Evolutionary conservation across 2,888 invertebrate species (phyloP).

Genomic region (Lomographa bimaculata): DNA sequence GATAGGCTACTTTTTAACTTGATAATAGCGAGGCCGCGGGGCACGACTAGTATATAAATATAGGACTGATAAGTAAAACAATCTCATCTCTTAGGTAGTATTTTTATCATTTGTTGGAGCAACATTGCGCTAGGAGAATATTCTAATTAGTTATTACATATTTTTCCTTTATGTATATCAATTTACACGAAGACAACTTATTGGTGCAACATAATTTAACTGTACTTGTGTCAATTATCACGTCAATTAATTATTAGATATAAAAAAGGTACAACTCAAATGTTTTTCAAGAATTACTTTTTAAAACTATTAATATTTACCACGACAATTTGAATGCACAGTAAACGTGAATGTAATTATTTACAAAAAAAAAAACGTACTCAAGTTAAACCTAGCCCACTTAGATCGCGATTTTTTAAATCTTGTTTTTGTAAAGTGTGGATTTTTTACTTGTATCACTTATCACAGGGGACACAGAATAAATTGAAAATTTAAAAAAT

Average conservation of each 20-base stretch:
- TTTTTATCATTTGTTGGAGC: slow-evolving; percentile 17
- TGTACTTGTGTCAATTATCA: slow-evolving; percentile 21
- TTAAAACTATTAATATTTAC: slow-evolving; percentile 1
- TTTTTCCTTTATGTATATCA: slow-evolving; percentile 20
- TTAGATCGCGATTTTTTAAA: not conserved
- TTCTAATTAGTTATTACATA: slow-evolving; percentile 2
- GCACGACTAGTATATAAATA: no score
- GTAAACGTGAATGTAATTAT: not conserved
- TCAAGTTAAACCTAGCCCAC: not conserved
- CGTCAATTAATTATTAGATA: slow-evolving; percentile 13
- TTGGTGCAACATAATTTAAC: slow-evolving; percentile 19
- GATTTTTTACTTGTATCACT: not conserved
- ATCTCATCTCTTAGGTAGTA: slow-evolving; percentile 7
- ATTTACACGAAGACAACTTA: slow-evolving; percentile 18
- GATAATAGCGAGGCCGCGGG: no score
- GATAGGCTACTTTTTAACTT: no score
- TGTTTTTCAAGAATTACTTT: slow-evolving; percentile 8
- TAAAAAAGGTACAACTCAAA: slow-evolving; percentile 4
- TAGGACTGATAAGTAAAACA: slow-evolving; percentile 10
- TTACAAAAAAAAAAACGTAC: slow-evolving; percentile 2
- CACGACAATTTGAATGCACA: not conserved
- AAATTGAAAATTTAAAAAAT: no score
- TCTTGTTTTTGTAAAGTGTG: not conserved
- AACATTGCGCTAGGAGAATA: slow-evolving; percentile 9
- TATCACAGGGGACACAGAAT: slow-evolving; percentile 1